Evolutionary conservation across 2,888 invertebrate species (phyloP), one percentile per base, ranked within the genome.

Genomic region (Tipula helvola): DNA sequence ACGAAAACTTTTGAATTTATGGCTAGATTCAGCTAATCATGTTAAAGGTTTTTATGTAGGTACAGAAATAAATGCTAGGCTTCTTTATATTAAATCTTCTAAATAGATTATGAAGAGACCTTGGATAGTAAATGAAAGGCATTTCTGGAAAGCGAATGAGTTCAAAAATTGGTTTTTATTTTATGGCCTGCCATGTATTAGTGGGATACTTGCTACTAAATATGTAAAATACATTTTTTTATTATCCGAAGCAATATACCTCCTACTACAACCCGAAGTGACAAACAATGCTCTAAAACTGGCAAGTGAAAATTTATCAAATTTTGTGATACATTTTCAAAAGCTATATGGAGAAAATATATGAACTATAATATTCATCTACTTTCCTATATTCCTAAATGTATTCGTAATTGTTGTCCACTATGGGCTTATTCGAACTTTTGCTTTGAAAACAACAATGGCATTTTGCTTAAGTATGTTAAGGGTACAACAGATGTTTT

Each of bases 321-420:
- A 36, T 5, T 86, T 86, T 36, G 84, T 84, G 5, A 12, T 12
- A 8, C n/a, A 84, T 5, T 86, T 84, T 84, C n/a, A 86, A 86
- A 28, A 28, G 5, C n/a, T 86, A 2, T 86, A 86, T 86, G 86
- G 86, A 18, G 83, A 86, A 84, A 36, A 36, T 7, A 84, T 84
- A 86, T 86, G 84, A 47, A 42, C 10, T 86, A 86, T n/a, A n/a
- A n/a, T n/a, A n/a, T n/a, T n/a, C n/a, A n/a, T n/a, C n/a, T n/a
- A n/a, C n/a, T n/a, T n/a, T n/a, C n/a, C n/a, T n/a, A n/a, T n/a
- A n/a, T n/a, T n/a, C n/a, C n/a, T n/a, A n/a, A n/a, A n/a, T n/a
- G n/a, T n/a, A n/a, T n/a, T n/a, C n/a, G n/a, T n/a, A n/a, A n/a
- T n/a, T n/a, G n/a, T n/a, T n/a, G n/a, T 28, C 86, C 86, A 12